Conservation (phyloP, 2,797 vertebrate species). For the Apodemus agrarius region DNA sequence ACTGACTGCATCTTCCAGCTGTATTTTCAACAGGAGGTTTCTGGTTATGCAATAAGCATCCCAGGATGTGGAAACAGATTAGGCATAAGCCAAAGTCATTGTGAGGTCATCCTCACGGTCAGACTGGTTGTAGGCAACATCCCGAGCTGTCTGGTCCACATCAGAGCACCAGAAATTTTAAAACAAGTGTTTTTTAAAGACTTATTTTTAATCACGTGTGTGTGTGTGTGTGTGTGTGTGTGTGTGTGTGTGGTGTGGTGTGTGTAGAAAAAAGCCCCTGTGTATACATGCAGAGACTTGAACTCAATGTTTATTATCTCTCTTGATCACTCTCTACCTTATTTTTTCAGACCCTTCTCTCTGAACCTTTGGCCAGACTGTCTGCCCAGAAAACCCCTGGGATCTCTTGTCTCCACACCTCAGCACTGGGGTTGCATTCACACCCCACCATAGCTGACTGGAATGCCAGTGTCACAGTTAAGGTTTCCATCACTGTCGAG, state of each 20-base stretch:
- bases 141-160: not conserved
- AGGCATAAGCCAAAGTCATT: slow-evolving; percentile 52
- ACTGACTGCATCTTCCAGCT: slow-evolving; percentile 75
- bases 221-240: not conserved
- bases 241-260: not conserved
- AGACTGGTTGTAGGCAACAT: not conserved
- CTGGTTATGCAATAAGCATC: slow-evolving; percentile 84
- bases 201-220: not conserved
- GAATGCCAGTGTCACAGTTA: not conserved
- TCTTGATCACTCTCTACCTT: not conserved
- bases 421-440: not conserved
- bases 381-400: not conserved
- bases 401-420: not conserved
- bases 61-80: slow-evolving; percentile 59
- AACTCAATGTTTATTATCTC: not conserved
- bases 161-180: not conserved
- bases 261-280: not conserved
- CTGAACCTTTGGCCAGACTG: not conserved
- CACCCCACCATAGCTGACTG: not conserved
- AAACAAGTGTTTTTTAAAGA: not conserved
- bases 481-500: not conserved
- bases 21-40: slow-evolving; percentile 83
- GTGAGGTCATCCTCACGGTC: slow-evolving; percentile 62
- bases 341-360: not conserved
- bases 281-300: not conserved